Conservation (phyloP, 2,888 invertebrate species). For the Melipona bicolor region DNA sequence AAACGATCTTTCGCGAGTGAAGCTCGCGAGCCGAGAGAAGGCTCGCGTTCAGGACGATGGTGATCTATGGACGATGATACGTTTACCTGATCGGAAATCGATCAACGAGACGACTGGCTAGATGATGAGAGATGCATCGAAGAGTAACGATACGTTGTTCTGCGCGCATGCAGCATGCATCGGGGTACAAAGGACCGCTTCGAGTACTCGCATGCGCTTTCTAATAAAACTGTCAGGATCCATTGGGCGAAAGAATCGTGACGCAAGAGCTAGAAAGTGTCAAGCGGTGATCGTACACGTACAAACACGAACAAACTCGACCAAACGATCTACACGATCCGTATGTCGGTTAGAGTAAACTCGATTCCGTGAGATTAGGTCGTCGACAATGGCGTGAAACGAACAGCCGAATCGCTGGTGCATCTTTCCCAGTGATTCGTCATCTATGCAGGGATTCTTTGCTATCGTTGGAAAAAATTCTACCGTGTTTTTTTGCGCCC, state of each 20-base stretch:
- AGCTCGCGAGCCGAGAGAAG: slow-evolving; percentile 7
- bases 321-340: slow-evolving; percentile 24
- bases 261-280: slow-evolving; percentile 19
- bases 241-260: slow-evolving; percentile 32
- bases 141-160: slow-evolving; percentile 59
- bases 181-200: slow-evolving; percentile 35
- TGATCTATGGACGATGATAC: slow-evolving; percentile 44
- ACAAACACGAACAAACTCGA: slow-evolving; percentile 46
- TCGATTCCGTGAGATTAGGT: neutral
- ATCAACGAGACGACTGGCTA: slow-evolving; percentile 61
- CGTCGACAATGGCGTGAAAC: slow-evolving; percentile 14
- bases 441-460: slow-evolving; percentile 15
- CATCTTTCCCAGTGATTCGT: neutral
- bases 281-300: slow-evolving; percentile 44
- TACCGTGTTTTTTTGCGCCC: neutral
- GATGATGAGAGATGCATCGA: slow-evolving; percentile 68
- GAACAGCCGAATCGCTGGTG: slow-evolving; percentile 6
- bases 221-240: slow-evolving; percentile 15
- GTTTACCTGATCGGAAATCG: slow-evolving; percentile 63
- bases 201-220: slow-evolving; percentile 65
- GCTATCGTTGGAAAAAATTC: neutral
- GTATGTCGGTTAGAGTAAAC: neutral
- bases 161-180: slow-evolving; percentile 76
- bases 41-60: slow-evolving; percentile 38
- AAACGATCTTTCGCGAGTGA: slow-evolving; percentile 25